These are phyloP conservation scores for Pollenia griseotomentosa DNA, from an alignment of 2,888 invertebrate species.

Conservation along the genomic window DNA sequence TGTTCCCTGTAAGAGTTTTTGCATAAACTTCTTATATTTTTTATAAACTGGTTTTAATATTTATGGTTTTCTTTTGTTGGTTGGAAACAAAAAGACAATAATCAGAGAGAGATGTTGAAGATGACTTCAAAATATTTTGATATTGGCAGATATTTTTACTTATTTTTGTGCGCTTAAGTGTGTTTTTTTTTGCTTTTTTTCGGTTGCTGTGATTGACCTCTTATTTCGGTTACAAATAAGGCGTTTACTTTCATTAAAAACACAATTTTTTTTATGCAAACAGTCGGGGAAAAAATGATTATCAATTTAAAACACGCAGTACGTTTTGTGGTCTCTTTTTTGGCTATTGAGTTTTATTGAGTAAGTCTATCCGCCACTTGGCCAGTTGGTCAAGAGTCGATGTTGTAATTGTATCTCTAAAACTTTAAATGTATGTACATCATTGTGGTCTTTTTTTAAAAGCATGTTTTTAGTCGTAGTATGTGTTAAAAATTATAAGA, in stretches of 20 bases:
- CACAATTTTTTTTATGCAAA: slow-evolving; percentile 4
- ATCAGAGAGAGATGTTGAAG: background rate
- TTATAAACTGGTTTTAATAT: slow-evolving; percentile 26
- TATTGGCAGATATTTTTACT: background rate
- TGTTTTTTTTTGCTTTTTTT: background rate
- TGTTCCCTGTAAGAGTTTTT: slow-evolving; percentile 3
- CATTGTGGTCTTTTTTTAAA: background rate
- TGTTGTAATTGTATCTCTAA: background rate
- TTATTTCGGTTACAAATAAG: slow-evolving; percentile 45
- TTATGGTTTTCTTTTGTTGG: background rate
- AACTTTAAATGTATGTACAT: background rate
- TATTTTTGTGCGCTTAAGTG: slow-evolving; percentile 13
- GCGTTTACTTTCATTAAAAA: slow-evolving; percentile 68
- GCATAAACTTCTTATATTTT: slow-evolving; percentile 3
- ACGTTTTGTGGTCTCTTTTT: background rate
- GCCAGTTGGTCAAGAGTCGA: slow-evolving; percentile 8
- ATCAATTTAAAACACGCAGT: slow-evolving; percentile 41
- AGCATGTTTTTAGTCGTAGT: background rate
- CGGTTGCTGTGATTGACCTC: slow-evolving; percentile 61
- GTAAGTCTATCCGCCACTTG: background rate
- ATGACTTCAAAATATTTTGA: slow-evolving; percentile 26
- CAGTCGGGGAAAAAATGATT: slow-evolving; percentile 10
- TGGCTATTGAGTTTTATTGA: background rate
- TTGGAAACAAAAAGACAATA: background rate
- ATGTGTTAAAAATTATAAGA: too few relatives aligned